Base-by-base conservation (phyloP, 2,888 invertebrate species). In the Limenitis camilla region DNA sequence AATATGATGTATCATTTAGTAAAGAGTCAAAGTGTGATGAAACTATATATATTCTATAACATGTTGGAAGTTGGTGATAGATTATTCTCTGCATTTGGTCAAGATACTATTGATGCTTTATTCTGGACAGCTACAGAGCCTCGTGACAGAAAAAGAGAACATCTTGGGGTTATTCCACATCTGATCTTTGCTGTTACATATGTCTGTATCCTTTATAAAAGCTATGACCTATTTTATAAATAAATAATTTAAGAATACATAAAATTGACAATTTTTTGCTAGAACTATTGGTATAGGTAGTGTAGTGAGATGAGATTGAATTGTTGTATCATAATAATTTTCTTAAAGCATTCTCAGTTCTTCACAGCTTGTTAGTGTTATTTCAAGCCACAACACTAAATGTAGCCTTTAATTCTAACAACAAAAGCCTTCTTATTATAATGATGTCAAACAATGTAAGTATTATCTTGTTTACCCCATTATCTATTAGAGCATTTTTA, bases 391-490 rank as follows among this genome's bases (percentile, higher is more conserved):
- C 99, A 38, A 98, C 98, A 7, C 88, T 99, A 11, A 99, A 99
- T 88, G 99, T 99, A 49, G 99, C 99, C 8, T 97, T 99, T 66
- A 99, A 99, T 81, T 98, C 99, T 0, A 98, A 97, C 76, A 99
- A 99, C 79, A 98, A 99, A 78, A 96, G 98, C 44, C 90, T 99
- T 28, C 90, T 99, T 9, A 98, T 98, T 11, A 99, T 99, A 60
- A 98, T 99, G 97, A 97, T 99, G 94, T 98, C 99, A 6, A 99
- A 99, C 78, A 99, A 99, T 89, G 96, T 96, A 89, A 93, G 94
- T 91, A 67, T 61, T 33, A 33, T 33, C 4, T 30, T 29, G 5
- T 19, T 19, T 2, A 6, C 27, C n/a, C n/a, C n/a, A n/a, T n/a
- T n/a, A n/a, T n/a, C n/a, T n/a, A n/a, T n/a, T n/a, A n/a, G n/a